Conservation (phyloP, 2,888 invertebrate genomes). For the Sicus ferrugineus region DNA sequence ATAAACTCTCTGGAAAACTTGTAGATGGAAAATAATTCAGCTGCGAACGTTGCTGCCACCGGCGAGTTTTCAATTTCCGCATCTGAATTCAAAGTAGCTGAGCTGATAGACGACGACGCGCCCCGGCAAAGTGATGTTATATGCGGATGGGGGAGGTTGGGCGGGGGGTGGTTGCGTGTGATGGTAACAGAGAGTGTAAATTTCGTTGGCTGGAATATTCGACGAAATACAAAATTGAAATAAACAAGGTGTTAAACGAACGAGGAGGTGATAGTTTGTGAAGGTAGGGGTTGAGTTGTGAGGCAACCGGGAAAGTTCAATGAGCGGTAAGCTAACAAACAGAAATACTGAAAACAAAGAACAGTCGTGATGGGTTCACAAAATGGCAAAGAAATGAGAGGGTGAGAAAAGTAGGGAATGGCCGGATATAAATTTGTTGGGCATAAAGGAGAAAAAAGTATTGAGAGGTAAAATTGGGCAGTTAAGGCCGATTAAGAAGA, state of each 20-base stretch:
- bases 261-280: not conserved
- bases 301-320: constrained; percentile 44
- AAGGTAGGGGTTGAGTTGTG: not conserved
- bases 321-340: constrained; percentile 46
- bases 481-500: no score
- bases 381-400: constrained; percentile 24
- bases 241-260: constrained; percentile 8
- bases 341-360: constrained; percentile 7
- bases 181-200: not conserved
- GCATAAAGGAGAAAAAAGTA: no score
- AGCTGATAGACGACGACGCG: constrained; percentile 1
- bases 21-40: not conserved
- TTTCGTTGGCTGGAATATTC: constrained; percentile 20
- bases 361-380: not conserved
- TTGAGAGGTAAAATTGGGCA: no score
- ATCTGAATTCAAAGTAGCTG: constrained; percentile 8
- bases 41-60: not conserved
- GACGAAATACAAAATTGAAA: constrained; percentile 17
- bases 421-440: no score
- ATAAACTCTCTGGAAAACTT: not conserved
- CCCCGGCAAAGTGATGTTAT: constrained; percentile 11
- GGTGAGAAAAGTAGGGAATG: no score
- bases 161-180: no score
- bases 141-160: not conserved
- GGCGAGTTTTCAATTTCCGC: constrained; percentile 22